Evolutionary conservation across 1,140 invertebrate genomes (phyloP), one percentile per base, ranked within the genome.

Genomic region (Drosophila erecta): DNA sequence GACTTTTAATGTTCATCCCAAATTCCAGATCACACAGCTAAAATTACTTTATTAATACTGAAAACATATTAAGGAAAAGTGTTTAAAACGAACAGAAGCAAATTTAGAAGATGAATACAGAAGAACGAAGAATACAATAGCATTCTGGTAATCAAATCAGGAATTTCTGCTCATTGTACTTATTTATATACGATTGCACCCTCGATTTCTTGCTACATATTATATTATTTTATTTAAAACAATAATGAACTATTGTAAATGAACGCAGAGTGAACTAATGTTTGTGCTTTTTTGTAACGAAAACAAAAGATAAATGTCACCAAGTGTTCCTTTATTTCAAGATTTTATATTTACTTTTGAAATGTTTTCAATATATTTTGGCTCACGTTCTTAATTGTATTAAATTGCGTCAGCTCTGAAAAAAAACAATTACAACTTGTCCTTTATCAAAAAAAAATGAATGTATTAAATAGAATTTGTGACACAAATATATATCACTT

Each of bases 21-120:
- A 37, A 56, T 40, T 51, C 60, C 54, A 51, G 27, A 35, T 24
- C 37, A 38, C 41, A 46, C 51, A 64, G 41, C 38, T 46, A 66
- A 60, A 73, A 55, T 62, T 83, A 79, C 84, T 89, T 87, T 87
- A 79, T 79, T 79, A 79, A 83, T 89, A 79, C 81, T 81, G 83
- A 76, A 40, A 84, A 73, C 79, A 87, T 89, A 84, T 89, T 89
- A 70, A 59, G 79, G 30, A 67, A 71, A 89, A 89, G 76, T 79
- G 74, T 69, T 62, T 27, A 51, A 14, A 38, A 22, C 53, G 37
- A 56, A 60, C 57, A 37, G 20, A 53, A 33, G 55, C 53, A 33
- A 47, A n/a, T 49, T n/a, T 11, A 24, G 47, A 49, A 35, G 15
- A 51, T 17, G 17, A 20, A 8, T 47, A 14, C 3, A 4, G 37